phyloP scores from a whole-genome alignment of 2,888 invertebrate species.

The Leptothorax acervorum region DNA sequence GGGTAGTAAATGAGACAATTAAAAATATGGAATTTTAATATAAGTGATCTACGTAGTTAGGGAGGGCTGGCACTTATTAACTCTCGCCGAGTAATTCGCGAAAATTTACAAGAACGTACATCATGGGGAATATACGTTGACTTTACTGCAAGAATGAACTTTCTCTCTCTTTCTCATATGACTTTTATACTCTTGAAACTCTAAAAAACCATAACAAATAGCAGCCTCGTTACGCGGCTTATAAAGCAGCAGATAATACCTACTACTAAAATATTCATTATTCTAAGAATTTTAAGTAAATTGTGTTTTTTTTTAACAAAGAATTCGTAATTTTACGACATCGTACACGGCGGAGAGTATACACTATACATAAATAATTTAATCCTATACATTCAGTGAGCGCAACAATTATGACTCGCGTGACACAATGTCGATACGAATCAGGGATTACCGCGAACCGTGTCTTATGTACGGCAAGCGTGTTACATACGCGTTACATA shows the following conservation, averaged over 20 bases:
- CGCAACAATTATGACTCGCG: conserved; percentile 43
- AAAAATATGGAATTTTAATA: conserved; percentile 26
- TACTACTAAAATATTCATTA: not conserved
- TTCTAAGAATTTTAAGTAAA: not conserved
- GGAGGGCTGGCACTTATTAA: not conserved
- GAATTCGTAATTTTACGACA: not conserved
- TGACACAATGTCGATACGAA: conserved; percentile 47
- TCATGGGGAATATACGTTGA: not conserved
- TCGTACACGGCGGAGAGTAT: not conserved
- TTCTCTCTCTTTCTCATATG: not conserved
- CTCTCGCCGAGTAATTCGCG: not conserved
- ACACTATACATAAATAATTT: conserved; percentile 5
- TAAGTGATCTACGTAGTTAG: not conserved
- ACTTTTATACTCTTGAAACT: conserved; percentile 1
- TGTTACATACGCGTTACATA: conserved; percentile 46
- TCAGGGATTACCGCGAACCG: conserved; percentile 25
- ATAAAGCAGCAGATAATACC: not conserved
- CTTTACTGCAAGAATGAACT: conserved; percentile 6
- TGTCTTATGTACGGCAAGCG: conserved; percentile 47
- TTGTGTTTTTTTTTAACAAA: not conserved
- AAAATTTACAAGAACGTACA: conserved; percentile 29
- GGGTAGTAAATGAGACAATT: not conserved
- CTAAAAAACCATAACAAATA: not conserved
- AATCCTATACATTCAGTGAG: conserved; percentile 8
- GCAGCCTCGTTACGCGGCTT: not conserved